A percentile compares a stretch with the other conserved stretches of the same genome.
Evolutionary conservation across 1,140 invertebrate genomes (phyloP).

Genomic region (Bombus confusus): DNA sequence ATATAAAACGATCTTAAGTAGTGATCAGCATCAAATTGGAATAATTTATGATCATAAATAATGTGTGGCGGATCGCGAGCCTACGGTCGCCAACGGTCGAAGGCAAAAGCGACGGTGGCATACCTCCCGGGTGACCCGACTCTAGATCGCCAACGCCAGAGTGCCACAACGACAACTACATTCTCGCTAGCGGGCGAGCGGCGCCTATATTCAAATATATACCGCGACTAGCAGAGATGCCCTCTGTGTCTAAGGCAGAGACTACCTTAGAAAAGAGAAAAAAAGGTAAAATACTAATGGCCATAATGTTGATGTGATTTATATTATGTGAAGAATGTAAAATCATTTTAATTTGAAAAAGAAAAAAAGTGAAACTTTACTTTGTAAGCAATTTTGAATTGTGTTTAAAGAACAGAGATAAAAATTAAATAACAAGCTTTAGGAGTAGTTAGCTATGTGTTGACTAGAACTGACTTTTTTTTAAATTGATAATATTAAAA

Average conservation of each 20-base stretch:
- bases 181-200: too few species aligned
- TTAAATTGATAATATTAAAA: background rate
- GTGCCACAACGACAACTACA: too few species aligned
- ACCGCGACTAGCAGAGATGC: too few species aligned
- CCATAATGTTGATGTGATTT: background rate
- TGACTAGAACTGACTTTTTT: slow-evolving; percentile 1
- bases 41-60: background rate
- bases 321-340: background rate
- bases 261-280: too few species aligned
- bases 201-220: too few species aligned
- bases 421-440: background rate
- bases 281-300: background rate
- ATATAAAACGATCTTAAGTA: background rate
- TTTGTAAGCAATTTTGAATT: background rate
- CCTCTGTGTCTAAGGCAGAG: too few species aligned
- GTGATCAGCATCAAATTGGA: background rate
- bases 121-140: too few species aligned
- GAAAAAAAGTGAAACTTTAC: background rate
- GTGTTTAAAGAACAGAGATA: background rate
- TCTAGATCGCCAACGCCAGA: too few species aligned
- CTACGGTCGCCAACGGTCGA: too few species aligned
- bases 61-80: too few species aligned
- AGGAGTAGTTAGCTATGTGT: background rate
- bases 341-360: background rate
- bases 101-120: too few species aligned